A percentile compares a stretch with the other conserved stretches of the same genome.
phyloP scores from a whole-genome alignment of 2,797 vertebrate genomes.

The Gila robusta region DNA sequence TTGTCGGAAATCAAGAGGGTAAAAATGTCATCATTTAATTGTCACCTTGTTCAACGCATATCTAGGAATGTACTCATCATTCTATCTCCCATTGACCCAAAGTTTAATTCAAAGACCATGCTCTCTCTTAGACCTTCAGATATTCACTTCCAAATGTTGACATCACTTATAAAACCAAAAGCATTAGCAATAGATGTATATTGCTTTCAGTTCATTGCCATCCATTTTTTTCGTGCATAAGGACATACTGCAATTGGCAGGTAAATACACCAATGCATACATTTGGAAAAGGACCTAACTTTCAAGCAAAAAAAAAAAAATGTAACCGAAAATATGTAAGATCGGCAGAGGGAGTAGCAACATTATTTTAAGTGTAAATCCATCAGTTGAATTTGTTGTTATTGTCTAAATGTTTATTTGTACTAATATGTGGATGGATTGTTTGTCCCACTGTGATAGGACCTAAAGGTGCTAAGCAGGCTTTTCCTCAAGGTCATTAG shows the following conservation, averaged over 20 bases:
- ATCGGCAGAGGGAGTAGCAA: conserved; percentile 27
- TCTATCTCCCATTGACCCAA: conserved; percentile 8
- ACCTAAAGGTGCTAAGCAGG: conserved; percentile 72
- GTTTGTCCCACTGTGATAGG: conserved; percentile 62
- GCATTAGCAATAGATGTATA: conserved; percentile 4
- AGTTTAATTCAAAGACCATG: conserved; percentile 23
- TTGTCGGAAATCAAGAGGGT: conserved; percentile 63
- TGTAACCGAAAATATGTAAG: conserved; percentile 1
- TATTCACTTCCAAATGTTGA: conserved; percentile 9
- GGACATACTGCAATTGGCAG: conserved; percentile 6
- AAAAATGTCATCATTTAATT: conserved; percentile 28
- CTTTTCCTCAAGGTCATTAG: conserved; percentile 70
- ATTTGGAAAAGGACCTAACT: conserved; percentile 29
- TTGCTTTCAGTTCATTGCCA: conserved; percentile 19
- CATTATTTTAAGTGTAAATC: conserved; percentile 69
- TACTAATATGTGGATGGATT: conserved; percentile 66
- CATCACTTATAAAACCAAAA: conserved; percentile 12
- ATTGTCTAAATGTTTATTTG: conserved; percentile 71
- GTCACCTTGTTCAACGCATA: conserved; percentile 15
- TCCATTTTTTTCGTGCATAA: neutral
- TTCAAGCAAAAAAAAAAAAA: neutral
- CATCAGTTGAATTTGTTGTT: conserved; percentile 71
- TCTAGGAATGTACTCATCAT: conserved; percentile 22
- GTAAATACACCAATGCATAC: conserved; percentile 7
- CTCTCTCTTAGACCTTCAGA: conserved; percentile 22